These are phyloP conservation scores for Troides oblongomaculatus DNA, from an alignment of 2,888 invertebrate species.

Conservation along the genomic window DNA sequence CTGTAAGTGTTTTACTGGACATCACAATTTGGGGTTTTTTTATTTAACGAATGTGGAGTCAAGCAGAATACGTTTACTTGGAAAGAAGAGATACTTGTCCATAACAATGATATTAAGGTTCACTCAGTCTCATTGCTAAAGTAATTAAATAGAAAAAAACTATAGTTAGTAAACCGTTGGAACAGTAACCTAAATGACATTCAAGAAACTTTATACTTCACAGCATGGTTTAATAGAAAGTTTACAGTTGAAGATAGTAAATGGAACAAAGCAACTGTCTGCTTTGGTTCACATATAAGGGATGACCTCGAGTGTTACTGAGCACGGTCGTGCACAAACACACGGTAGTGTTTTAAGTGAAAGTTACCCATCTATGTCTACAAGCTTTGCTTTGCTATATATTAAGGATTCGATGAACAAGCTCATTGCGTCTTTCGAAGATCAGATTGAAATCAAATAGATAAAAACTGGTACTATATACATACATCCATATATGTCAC, in stretches of 20 bases:
- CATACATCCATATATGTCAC: too few relatives aligned
- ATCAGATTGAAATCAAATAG: too few relatives aligned
- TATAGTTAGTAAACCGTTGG: too few relatives aligned
- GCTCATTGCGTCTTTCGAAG: neutral
- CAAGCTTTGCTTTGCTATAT: neutral
- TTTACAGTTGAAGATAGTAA: constrained; percentile 7
- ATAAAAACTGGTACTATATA: too few relatives aligned
- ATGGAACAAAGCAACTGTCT: constrained; percentile 11
- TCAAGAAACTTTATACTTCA: neutral
- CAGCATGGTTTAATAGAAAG: neutral
- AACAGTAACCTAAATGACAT: neutral
- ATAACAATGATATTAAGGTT: too few relatives aligned
- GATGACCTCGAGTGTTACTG: constrained; percentile 20
- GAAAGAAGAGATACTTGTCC: too few relatives aligned
- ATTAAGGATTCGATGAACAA: neutral
- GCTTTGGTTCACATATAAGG: constrained; percentile 6
- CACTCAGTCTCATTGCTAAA: too few relatives aligned
- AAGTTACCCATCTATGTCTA: constrained; percentile 6
- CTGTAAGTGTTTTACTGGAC: too few relatives aligned
- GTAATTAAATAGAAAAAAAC: too few relatives aligned
- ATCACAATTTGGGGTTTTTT: too few relatives aligned
- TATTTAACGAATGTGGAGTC: too few relatives aligned
- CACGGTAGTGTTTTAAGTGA: constrained; percentile 5
- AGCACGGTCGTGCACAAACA: constrained; percentile 7
- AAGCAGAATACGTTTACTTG: too few relatives aligned